phyloP scores from a whole-genome alignment of 2,888 invertebrate genomes.

The Hirtodrosophila alboralis region DNA sequence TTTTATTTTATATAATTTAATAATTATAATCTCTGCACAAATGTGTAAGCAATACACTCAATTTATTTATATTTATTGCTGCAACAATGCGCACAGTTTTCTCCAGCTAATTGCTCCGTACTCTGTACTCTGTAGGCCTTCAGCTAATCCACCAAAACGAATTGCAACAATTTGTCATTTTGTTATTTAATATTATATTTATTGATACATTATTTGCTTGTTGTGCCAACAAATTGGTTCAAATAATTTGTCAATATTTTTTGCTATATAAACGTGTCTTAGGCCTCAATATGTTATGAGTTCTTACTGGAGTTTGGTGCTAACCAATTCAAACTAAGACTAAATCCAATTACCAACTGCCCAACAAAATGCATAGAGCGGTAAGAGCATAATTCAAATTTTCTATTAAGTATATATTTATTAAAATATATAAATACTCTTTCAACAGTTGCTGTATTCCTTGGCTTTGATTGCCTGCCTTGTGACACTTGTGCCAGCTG shows the following conservation, averaged over 20 bases:
- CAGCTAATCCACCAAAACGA: constrained; percentile 46
- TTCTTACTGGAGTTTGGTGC: constrained; percentile 72
- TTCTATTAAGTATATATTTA: not conserved
- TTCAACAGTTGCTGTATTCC: constrained; percentile 54
- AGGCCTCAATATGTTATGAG: constrained; percentile 56
- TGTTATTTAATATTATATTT: constrained; percentile 15
- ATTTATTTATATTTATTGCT: no score
- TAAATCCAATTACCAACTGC: constrained; percentile 58
- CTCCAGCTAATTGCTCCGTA: constrained; percentile 1
- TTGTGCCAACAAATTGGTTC: constrained; percentile 21
- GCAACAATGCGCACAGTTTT: not conserved
- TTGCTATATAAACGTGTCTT: constrained; percentile 57
- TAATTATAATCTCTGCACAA: no score
- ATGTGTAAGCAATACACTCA: no score
- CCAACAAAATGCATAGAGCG: constrained; percentile 54
- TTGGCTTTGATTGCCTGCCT: constrained; percentile 50
- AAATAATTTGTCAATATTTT: constrained; percentile 41
- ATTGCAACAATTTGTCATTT: constrained; percentile 35
- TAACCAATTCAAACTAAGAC: constrained; percentile 74
- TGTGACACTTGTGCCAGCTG: constrained; percentile 21
- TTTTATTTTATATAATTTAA: no score
- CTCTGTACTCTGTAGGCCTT: constrained; percentile 56
- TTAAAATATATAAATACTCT: not conserved
- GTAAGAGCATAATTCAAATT: constrained; percentile 41
- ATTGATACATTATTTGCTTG: no score